Conservation (phyloP, 2,113 vertebrate species). For the Carassius carassius region DNA sequence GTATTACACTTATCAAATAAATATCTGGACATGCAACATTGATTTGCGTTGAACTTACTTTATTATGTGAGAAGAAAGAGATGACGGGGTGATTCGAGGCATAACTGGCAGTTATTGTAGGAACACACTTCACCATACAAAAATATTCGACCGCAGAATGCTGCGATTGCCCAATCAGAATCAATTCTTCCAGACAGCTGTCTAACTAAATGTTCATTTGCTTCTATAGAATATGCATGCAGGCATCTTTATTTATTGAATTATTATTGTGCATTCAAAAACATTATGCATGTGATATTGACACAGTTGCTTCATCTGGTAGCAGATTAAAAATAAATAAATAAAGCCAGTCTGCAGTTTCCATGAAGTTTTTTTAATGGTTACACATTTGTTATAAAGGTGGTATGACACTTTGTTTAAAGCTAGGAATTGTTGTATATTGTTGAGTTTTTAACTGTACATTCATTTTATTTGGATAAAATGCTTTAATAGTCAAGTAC, state of each 20-base stretch:
- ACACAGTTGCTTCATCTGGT: background rate
- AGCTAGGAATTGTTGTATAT: slow-evolving; percentile 80
- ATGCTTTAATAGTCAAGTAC: slow-evolving; percentile 75
- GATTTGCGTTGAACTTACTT: slow-evolving; percentile 26
- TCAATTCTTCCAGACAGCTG: background rate
- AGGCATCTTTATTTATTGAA: background rate
- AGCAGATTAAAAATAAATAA: slow-evolving; percentile 71
- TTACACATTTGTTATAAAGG: slow-evolving; percentile 87
- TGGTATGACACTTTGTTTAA: slow-evolving; percentile 86
- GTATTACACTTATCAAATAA: background rate
- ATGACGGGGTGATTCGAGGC: background rate
- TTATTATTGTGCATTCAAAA: background rate
- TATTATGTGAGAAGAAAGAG: slow-evolving; percentile 9
- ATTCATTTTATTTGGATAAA: slow-evolving; percentile 73
- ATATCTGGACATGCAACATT: slow-evolving; percentile 11
- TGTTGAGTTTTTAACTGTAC: slow-evolving; percentile 76
- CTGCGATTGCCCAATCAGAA: background rate
- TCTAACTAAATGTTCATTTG: background rate
- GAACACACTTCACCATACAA: background rate
- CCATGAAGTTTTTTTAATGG: slow-evolving; percentile 85
- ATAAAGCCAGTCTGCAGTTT: slow-evolving; percentile 75
- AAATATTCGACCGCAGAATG: slow-evolving; percentile 2
- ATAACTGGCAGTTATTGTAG: background rate
- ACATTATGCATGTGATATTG: background rate
- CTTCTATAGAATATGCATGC: background rate